Conservation (phyloP, 2,797 vertebrate genomes). For the Selene dorsalis region DNA sequence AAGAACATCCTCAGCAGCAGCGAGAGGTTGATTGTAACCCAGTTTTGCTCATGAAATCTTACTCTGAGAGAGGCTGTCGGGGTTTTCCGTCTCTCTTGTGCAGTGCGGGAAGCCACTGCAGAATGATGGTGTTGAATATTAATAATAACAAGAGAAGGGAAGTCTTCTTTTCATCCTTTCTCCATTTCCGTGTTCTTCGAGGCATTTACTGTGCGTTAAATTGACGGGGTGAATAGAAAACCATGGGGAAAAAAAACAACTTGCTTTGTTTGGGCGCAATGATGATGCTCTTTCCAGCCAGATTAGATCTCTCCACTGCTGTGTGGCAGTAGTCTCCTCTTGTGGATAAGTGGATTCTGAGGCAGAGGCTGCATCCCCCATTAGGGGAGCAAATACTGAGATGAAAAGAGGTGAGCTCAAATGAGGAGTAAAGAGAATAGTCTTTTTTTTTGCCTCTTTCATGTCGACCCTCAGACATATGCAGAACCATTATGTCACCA, state of each 20-base stretch:
- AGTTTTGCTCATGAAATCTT: constrained; percentile 42
- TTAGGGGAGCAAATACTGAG: constrained; percentile 62
- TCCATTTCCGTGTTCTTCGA: constrained; percentile 30
- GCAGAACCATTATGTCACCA: constrained; percentile 18
- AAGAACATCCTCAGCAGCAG: constrained; percentile 27
- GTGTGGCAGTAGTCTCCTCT: constrained; percentile 53
- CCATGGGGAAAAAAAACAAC: not conserved
- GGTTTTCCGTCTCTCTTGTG: constrained; percentile 44
- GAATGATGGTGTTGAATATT: constrained; percentile 68
- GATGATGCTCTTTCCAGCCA: constrained; percentile 52
- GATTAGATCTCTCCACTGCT: constrained; percentile 60
- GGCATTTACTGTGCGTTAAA: constrained; percentile 36
- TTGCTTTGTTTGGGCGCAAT: constrained; percentile 48
- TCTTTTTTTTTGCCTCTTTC: constrained; percentile 9
- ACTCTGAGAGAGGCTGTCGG: constrained; percentile 44
- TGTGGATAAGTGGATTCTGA: constrained; percentile 53
- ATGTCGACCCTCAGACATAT: not conserved
- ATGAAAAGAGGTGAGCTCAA: constrained; percentile 64
- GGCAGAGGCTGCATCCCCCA: constrained; percentile 59
- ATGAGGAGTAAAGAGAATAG: constrained; percentile 30
- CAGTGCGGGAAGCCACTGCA: constrained; percentile 49
- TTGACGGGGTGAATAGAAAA: constrained; percentile 28
- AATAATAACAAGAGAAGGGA: constrained; percentile 46
- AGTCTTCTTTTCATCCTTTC: constrained; percentile 38
- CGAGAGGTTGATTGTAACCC: constrained; percentile 50